Evolutionary conservation across 23 tunicate genomes (phyloP), one percentile per base, ranked within the genome.

Genomic region (Diplosoma virens): DNA sequence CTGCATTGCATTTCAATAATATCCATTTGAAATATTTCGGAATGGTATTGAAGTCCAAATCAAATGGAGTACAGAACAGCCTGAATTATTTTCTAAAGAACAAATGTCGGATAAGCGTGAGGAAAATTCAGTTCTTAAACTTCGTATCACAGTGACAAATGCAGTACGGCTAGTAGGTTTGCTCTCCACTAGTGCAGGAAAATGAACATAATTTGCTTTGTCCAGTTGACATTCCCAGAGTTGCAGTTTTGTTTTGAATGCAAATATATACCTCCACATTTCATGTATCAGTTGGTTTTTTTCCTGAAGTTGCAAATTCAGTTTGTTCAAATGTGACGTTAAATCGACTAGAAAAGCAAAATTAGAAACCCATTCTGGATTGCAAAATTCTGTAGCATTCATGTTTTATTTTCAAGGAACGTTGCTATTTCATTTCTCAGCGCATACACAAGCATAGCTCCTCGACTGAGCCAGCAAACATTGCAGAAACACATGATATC

Each of bases 391-490:
- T 27, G 66, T 41, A 37, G 41, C 20, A 26, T 58, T 31, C 7
- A 70, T 70, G 45, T 76, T 76, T 58, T 76, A n/a, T n/a, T n/a
- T n/a, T n/a, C n/a, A n/a, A n/a, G n/a, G n/a, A n/a, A n/a, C n/a
- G n/a, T n/a, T 63, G 66, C 76, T 18, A 54, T 48, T 79, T 84
- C 70, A 9, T 58, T 23, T 25, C 59, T 82, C 30, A 68, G 33
- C 22, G 24, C 37, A 37, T 81, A 79, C 47, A 67, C 90, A 5
- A 74, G 81, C 87, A 73, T 82, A 82, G 27, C 87, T 18, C 87
- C 87, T 72, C 80, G 79, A 82, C 87, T 82, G 5, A 82, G 79
- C 87, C 87, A 82, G 71, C 87, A 76, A 22, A 82, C 87, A 71
- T 82, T 65, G 58, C 81, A 82, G 79, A 82, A 82, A 82, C 47